Evolutionary conservation across 2,113 vertebrate species (phyloP).

Genomic region (mouse (Mus musculus)): GRCm39 chr5:28492501-28493000

Average conservation of each 20-base stretch:
- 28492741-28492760: not conserved
- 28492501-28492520: not conserved
- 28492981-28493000: not conserved
- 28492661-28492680: not conserved
- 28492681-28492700: not conserved
- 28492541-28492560: not conserved
- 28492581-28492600: not conserved
- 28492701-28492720: not conserved
- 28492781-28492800: not conserved
- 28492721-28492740: not conserved
- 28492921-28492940: not conserved
- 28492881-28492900: no score
- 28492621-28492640: not conserved
- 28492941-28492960: not conserved
- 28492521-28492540: not conserved
- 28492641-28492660: not conserved
- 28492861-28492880: no score
- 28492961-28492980: not conserved
- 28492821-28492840: not conserved
- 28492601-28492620: not conserved
- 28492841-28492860: not conserved
- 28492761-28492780: not conserved
- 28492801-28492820: not conserved
- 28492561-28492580: not conserved
- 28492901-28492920: not conserved